Conservation (phyloP, 2,113 vertebrate genomes). For the Brachypteracias leptosomus region DNA sequence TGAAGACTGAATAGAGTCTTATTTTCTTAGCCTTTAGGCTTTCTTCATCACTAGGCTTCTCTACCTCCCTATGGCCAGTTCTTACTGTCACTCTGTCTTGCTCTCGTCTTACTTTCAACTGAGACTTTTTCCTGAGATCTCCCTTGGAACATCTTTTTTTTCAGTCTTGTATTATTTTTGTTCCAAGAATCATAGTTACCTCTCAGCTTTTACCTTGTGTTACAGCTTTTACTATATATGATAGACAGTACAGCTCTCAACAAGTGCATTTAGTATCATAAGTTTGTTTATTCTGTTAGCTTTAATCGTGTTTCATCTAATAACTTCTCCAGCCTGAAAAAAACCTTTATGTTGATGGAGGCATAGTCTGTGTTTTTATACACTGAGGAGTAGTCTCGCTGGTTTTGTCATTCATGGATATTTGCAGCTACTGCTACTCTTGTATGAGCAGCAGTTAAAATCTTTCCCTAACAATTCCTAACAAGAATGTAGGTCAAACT, state of each 20-base stretch:
- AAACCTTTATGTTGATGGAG: neutral
- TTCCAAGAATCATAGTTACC: neutral
- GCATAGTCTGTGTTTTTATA: neutral
- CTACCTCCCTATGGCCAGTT: neutral
- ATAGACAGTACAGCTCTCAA: neutral
- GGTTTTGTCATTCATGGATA: neutral
- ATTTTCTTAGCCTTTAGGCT: neutral
- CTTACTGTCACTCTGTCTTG: neutral
- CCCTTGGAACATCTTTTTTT: neutral
- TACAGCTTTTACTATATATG: neutral
- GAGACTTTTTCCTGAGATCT: neutral
- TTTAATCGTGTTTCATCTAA: neutral
- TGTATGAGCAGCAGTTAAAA: neutral
- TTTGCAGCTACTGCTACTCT: neutral
- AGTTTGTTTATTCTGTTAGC: neutral
- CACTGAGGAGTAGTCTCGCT: neutral
- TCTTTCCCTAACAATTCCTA: neutral
- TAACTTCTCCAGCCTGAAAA: neutral
- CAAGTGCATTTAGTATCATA: neutral
- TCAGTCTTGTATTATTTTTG: neutral
- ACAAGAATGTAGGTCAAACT: neutral
- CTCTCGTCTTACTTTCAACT: neutral
- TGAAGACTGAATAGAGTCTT: neutral
- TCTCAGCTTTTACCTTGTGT: neutral
- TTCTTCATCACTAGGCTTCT: neutral